Evolutionary conservation across 2,797 vertebrate genomes (phyloP), one percentile per base, ranked within the genome.

Genomic region (Anolis apletophallus): DNA sequence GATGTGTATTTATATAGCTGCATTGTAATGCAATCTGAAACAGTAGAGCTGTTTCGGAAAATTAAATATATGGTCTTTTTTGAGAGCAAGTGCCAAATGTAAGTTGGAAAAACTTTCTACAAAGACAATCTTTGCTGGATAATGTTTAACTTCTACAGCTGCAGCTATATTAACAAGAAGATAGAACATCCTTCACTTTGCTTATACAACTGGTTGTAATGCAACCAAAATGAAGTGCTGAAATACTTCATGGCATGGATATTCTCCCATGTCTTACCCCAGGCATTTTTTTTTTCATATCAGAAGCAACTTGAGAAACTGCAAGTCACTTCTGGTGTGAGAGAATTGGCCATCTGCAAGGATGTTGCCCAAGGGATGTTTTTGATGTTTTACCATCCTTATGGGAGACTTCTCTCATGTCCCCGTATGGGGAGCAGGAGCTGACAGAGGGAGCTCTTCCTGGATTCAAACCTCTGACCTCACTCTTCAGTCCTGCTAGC

Each of bases 1-100:
- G 91, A 90, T 88, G 76, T 84, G 61, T 88, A 61, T 85, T 61
- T 83, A 85, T 67, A 88, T 29, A 64, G 26, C 61, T 64, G 10
- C 61, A 29, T 26, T 29, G 9, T 64, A 64, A 29, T 64, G 61
- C 61, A 64, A 26, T 29, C 23, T 64, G 23, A 64, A 64, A 64
- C 23, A 64, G 88, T 80, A 72, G 81, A 40, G 76, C 84, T 40
- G 61, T 82, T 75, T 84, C 85, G 87, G 80, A 94, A 17, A 69
- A 55, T 23, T 0, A 64, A 77, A 71, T 57, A 32, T 55, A 73
- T 73, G 29, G 29, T 78, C 54, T n/a, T 23, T 77, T 90, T 64
- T 1, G 0, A 68, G 72, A 91, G 76, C 69, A 29, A 26, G 78
- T 64, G 36, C 81, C 75, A n/a, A 52, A 29, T 8, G 85, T 91